Evolutionary conservation across 2,888 invertebrate genomes (phyloP).

Genomic region (Creontiades dilutus): DNA sequence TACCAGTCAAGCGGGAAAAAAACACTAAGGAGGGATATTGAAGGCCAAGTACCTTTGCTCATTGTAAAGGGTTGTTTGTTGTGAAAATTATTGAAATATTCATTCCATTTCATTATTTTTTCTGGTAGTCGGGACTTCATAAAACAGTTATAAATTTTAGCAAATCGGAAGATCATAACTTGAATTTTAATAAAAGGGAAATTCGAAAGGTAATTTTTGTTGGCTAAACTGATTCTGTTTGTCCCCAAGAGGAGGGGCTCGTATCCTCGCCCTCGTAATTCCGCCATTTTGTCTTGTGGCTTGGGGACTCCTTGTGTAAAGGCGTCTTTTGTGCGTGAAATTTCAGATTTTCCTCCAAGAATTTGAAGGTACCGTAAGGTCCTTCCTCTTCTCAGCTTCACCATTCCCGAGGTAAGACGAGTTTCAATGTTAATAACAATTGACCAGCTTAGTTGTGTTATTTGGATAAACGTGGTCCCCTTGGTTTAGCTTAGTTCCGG

Average conservation of each 20-base stretch:
- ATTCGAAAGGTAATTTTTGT: background rate
- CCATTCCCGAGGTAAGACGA: background rate
- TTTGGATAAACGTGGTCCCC: background rate
- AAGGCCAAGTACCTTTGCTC: too few species aligned
- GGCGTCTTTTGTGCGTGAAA: background rate
- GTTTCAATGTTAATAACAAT: background rate
- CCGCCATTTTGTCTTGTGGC: conserved; percentile 49
- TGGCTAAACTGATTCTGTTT: background rate
- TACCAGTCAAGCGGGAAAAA: background rate
- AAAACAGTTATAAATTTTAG: too few species aligned
- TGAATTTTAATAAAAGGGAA: background rate
- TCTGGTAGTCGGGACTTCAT: too few species aligned
- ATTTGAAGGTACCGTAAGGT: background rate
- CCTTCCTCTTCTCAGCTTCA: background rate
- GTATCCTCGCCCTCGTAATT: background rate
- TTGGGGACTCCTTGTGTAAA: background rate
- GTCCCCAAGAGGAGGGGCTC: background rate
- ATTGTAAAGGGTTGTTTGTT: too few species aligned
- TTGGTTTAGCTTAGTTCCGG: background rate
- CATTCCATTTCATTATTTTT: too few species aligned
- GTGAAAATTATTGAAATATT: too few species aligned
- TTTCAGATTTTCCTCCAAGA: background rate
- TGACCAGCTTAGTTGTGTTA: background rate
- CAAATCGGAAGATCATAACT: too few species aligned
- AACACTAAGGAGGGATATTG: background rate